Conservation (phyloP, 2,113 vertebrate genomes). For the Atherinomorus stipes region DNA sequence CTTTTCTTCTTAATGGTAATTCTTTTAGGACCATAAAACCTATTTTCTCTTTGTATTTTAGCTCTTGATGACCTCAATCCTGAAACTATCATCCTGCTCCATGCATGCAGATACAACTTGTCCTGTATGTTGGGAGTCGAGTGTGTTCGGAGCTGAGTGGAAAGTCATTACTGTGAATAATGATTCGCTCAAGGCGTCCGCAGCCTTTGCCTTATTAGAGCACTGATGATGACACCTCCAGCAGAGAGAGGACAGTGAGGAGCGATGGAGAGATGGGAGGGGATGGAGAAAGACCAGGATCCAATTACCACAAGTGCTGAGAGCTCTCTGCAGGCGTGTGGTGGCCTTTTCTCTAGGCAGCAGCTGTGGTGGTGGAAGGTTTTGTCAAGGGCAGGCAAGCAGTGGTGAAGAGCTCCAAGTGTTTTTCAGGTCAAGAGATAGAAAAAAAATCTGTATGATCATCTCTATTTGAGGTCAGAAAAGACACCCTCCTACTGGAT, state of each 20-base stretch:
- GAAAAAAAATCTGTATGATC: not conserved
- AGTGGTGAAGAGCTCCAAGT: constrained; percentile 16
- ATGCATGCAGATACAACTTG: constrained; percentile 3
- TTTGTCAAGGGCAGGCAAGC: constrained; percentile 46
- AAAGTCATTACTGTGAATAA: constrained; percentile 65
- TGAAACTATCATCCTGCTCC: constrained; percentile 6
- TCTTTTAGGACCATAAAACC: not conserved
- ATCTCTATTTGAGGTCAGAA: constrained; percentile 36
- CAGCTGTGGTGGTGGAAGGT: not conserved
- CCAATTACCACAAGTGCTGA: constrained; percentile 57
- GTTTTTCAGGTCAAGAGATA: constrained; percentile 39
- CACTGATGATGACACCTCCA: constrained; percentile 57
- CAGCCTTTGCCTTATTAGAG: constrained; percentile 59
- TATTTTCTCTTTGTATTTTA: constrained; percentile 5
- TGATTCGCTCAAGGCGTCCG: constrained; percentile 54
- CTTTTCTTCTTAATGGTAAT: not conserved
- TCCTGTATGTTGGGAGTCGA: constrained; percentile 23
- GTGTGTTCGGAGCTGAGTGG: constrained; percentile 17
- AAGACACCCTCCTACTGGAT: constrained; percentile 30
- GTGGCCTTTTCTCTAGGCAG: constrained; percentile 26
- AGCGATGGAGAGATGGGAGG: constrained; percentile 7
- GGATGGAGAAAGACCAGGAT: constrained; percentile 28
- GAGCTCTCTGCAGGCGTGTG: constrained; percentile 41
- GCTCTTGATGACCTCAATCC: constrained; percentile 15
- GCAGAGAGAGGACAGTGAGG: constrained; percentile 43